Evolutionary conservation across 2,113 vertebrate species (phyloP), one percentile per base, ranked within the genome.

Genomic region (Toxotes chatareus): DNA sequence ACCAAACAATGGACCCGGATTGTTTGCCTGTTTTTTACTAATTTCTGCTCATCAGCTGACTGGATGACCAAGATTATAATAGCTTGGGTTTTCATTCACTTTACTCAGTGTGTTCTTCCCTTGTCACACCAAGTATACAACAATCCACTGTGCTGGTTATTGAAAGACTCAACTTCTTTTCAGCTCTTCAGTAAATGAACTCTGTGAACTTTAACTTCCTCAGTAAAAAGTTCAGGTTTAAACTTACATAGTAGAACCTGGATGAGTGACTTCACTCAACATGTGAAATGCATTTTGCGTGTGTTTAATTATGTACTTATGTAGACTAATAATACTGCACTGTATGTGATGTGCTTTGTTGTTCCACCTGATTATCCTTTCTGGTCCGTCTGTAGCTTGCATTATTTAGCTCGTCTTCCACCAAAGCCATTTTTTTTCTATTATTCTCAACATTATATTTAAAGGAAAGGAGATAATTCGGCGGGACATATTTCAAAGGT

Each of bases 41-140:
- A 92, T 88, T 74, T 88, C 67, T 84, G 83, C 84, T 89, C 86
- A 89, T 93, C 92, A 93, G 90, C 86, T 93, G 91, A 94, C 90
- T 83, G 56, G 78, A 85, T 85, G 89, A 86, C 85, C 78, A 89
- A 73, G 78, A 87, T 89, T 89, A 82, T 89, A 93, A 93, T 85
- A 83, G 76, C 73, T 62, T 40, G 67, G 60, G 85, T 88, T 91
- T 79, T 90, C 76, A 79, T 84, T 89, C 79, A 85, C 69, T 77
- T 67, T 57, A 57, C 61, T 67, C 57, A 46, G 61, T 51, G 60
- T 83, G 59, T 70, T 73, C 79, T 65, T 73, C 40, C 0, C 61
- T 61, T 55, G 72, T 82, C 80, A 88, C 72, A 78, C 59, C 72
- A 64, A 59, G 16, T 42, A 40, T 49, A 78, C 46, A 78, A 83